Evolutionary conservation across 2,113 vertebrate genomes (phyloP).

Genomic region (Bubalus kerabau): DNA sequence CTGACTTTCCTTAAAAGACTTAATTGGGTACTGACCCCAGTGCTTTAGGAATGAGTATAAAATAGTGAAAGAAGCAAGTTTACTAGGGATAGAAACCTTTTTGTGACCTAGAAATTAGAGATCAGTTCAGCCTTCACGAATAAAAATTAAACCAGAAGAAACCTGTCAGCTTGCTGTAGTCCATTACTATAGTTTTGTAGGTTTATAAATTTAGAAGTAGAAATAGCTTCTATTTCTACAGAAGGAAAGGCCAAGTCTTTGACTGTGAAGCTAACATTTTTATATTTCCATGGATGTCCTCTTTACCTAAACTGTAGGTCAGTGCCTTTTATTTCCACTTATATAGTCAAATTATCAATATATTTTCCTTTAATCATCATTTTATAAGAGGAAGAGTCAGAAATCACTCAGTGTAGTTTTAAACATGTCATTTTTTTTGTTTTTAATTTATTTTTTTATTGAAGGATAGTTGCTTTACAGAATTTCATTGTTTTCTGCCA

Average conservation of each 20-base stretch:
- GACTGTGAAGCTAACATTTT: not conserved
- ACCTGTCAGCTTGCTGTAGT: not conserved
- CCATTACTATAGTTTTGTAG: not conserved
- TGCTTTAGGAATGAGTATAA: not conserved
- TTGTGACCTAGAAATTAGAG: slow-evolving; percentile 12
- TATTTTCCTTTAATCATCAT: not conserved
- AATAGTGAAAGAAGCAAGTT: not conserved
- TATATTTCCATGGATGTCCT: not conserved
- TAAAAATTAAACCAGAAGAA: not conserved
- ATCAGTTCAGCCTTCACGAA: not conserved
- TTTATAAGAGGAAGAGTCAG: not conserved
- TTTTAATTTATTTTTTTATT: not conserved
- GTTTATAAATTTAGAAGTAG: not conserved
- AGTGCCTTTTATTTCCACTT: not conserved
- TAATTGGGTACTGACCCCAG: not conserved
- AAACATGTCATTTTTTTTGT: not conserved
- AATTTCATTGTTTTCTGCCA: not conserved
- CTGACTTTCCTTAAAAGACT: slow-evolving; percentile 38
- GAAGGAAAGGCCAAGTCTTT: not conserved
- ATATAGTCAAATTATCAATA: not conserved
- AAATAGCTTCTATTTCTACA: not conserved
- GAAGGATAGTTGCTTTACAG: not conserved
- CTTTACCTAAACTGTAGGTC: not conserved
- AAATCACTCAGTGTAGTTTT: not conserved
- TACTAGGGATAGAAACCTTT: not conserved